phyloP scores from a whole-genome alignment of 92 coral and sea anemone species.

The Pocillopora grandis region DNA sequence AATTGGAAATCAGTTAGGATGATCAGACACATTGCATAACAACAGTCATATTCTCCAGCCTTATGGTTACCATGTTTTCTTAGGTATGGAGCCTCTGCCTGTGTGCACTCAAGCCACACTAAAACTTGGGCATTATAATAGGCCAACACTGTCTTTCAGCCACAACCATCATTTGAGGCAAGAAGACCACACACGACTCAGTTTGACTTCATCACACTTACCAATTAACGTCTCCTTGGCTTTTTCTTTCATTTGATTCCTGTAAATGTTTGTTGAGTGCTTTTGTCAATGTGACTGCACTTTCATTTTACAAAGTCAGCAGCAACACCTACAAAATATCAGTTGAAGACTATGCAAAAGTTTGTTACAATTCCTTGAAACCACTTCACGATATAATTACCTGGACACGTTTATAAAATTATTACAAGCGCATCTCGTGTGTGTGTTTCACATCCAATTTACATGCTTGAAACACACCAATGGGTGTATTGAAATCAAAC shows the following conservation, averaged over 20 bases:
- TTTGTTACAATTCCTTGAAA: neutral
- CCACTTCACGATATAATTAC: neutral
- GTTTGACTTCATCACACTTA: constrained; percentile 6
- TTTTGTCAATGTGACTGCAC: constrained; percentile 77
- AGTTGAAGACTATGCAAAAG: neutral
- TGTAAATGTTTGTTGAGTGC: constrained; percentile 83
- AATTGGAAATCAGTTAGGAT: too few relatives aligned
- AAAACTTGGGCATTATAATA: neutral
- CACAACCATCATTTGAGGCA: neutral
- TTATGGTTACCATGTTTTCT: too few relatives aligned
- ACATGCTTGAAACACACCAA: too few relatives aligned
- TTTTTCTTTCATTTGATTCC: constrained; percentile 68
- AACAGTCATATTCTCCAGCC: too few relatives aligned
- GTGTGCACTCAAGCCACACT: too few relatives aligned
- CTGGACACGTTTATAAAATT: neutral
- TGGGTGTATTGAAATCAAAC: too few relatives aligned
- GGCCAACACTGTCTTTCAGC: neutral
- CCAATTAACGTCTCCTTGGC: constrained; percentile 82
- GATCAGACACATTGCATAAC: too few relatives aligned
- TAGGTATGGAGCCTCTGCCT: too few relatives aligned
- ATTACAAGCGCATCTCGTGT: too few relatives aligned
- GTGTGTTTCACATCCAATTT: too few relatives aligned
- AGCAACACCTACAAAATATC: constrained; percentile 68
- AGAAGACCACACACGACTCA: neutral
- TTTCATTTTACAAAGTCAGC: constrained; percentile 76